Percentiles rank a stretch among this genome's conserved stretches.
Evolutionary conservation across 2,797 vertebrate genomes (phyloP).

Genomic region (Enteromius viviparus): DNA sequence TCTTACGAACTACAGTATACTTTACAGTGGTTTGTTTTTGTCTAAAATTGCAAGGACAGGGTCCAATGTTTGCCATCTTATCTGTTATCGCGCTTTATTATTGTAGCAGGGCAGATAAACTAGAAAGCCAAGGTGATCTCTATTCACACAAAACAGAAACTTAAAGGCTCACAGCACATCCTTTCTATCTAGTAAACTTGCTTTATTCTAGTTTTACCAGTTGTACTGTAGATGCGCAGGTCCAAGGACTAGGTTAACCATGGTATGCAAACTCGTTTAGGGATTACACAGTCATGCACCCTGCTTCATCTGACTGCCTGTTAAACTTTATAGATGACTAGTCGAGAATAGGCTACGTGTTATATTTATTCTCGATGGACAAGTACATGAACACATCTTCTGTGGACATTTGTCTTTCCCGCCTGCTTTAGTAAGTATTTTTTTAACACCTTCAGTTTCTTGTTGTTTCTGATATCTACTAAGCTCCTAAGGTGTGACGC

Average conservation of each 20-base stretch:
- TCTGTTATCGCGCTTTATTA: constrained; percentile 66
- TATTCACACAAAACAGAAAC: not conserved
- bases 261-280: not conserved
- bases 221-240: not conserved
- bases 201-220: constrained; percentile 17
- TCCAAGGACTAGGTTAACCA: not conserved
- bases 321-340: not conserved
- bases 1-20: not conserved
- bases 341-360: not conserved
- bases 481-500: not conserved
- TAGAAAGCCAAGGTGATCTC: constrained; percentile 23
- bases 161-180: not conserved
- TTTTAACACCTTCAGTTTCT: not conserved
- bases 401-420: constrained; percentile 67
- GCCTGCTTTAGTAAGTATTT: constrained; percentile 65
- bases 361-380: constrained; percentile 59
- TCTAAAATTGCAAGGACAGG: constrained; percentile 51
- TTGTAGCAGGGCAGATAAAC: constrained; percentile 65
- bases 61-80: constrained; percentile 65
- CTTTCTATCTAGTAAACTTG: not conserved
- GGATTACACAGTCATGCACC: not conserved
- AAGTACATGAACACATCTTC: constrained; percentile 62
- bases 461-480: not conserved
- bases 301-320: not conserved
- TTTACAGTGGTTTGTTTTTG: not conserved